These are phyloP conservation scores for Cheirogaleus major DNA, from an alignment of 2,797 vertebrate species.

Conservation along the genomic window DNA sequence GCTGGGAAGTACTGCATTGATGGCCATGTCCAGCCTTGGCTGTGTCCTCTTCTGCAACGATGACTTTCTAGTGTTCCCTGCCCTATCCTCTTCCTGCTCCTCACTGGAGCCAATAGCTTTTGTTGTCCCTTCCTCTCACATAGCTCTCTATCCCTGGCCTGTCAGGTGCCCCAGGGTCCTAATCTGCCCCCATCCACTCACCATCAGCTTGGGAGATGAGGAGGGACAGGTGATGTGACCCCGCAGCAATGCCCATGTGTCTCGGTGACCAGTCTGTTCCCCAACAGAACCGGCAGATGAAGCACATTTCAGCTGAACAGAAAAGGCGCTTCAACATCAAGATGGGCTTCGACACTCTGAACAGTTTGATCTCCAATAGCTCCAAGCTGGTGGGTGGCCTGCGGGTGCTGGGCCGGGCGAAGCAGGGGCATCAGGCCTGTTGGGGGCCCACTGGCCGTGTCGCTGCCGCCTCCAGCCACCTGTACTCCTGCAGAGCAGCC, in stretches of 20 bases:
- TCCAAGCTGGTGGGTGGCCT: slow-evolving; percentile 86
- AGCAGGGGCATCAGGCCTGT: background rate
- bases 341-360: slow-evolving; percentile 93
- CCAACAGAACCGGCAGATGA: slow-evolving; percentile 92
- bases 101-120: background rate
- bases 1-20: accelerated
- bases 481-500: slow-evolving; percentile 89
- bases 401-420: accelerated
- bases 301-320: slow-evolving; percentile 95
- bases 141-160: background rate
- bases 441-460: no score
- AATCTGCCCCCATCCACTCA: background rate
- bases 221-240: accelerated
- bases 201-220: no score
- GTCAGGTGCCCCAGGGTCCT: background rate
- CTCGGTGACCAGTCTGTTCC: background rate
- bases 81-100: background rate
- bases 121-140: background rate
- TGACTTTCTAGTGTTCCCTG: background rate
- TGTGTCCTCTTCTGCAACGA: background rate
- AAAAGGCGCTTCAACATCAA: slow-evolving; percentile 97
- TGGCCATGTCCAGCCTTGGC: accelerated
- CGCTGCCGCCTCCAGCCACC: background rate
- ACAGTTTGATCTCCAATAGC: slow-evolving; percentile 92
- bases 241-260: accelerated